Evolutionary conservation across 2,797 vertebrate genomes (phyloP).

Genomic region (Gobio occitaniae): DNA sequence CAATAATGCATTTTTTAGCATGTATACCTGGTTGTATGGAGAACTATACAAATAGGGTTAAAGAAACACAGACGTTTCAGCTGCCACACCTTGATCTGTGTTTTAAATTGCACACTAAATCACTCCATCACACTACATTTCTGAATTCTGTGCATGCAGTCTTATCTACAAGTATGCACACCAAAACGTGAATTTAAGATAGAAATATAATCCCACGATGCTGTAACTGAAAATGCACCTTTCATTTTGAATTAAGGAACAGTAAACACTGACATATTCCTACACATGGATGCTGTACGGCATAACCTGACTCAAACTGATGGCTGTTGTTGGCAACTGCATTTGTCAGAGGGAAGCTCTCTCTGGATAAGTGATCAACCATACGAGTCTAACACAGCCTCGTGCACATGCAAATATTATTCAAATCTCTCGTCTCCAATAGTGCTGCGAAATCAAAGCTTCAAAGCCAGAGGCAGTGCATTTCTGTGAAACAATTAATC

Average conservation of each 20-base stretch:
- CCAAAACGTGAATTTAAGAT: background rate
- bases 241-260: background rate
- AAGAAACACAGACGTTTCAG: conserved; percentile 18
- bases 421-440: conserved; percentile 71
- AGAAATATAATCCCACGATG: background rate
- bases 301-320: conserved; percentile 22
- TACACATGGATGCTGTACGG: background rate
- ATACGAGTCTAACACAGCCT: conserved; percentile 32
- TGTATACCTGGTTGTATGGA: background rate
- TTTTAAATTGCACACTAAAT: conserved; percentile 10
- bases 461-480: conserved; percentile 65
- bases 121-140: background rate
- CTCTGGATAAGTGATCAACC: background rate
- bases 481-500: conserved; percentile 27
- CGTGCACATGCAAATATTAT: conserved; percentile 77
- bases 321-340: background rate
- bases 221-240: background rate
- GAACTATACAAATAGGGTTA: conserved; percentile 13
- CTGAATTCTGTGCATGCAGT: background rate
- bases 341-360: background rate
- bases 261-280: background rate
- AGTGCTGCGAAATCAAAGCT: conserved; percentile 39
- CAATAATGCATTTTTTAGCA: background rate
- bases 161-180: background rate
- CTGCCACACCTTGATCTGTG: conserved; percentile 49